Evolutionary conservation across 2,113 vertebrate species (phyloP).

Genomic region (Lagopus muta): DNA sequence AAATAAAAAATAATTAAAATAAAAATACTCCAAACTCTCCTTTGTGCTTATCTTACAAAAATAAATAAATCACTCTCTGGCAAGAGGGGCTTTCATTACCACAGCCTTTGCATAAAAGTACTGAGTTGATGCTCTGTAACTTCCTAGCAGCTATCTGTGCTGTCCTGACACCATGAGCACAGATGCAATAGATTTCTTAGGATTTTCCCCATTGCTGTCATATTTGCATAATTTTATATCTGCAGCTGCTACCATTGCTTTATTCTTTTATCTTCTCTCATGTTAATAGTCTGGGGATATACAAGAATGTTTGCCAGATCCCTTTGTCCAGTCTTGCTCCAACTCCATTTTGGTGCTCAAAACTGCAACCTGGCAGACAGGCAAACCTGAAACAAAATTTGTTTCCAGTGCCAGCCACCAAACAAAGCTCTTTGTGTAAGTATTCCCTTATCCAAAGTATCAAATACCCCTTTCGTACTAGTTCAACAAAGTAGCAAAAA

Average conservation of each 20-base stretch:
- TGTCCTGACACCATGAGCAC: neutral
- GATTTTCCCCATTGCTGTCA: constrained; percentile 9
- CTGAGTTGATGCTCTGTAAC: constrained; percentile 13
- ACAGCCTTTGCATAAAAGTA: constrained; percentile 26
- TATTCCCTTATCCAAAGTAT: neutral
- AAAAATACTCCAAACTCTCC: constrained; percentile 55
- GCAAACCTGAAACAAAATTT: neutral
- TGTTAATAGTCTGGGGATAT: neutral
- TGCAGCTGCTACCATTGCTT: neutral
- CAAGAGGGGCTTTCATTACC: constrained; percentile 58
- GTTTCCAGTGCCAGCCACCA: neutral
- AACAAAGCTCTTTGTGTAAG: neutral
- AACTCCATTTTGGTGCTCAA: neutral
- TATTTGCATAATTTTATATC: neutral
- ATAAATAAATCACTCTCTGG: constrained; percentile 9
- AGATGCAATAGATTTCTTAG: constrained; percentile 19
- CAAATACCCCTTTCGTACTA: neutral
- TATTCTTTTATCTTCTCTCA: neutral
- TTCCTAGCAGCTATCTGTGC: constrained; percentile 27
- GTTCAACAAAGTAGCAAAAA: neutral
- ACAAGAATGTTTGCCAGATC: neutral
- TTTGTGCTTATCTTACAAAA: constrained; percentile 47
- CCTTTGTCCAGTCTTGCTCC: neutral
- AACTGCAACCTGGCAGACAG: neutral
- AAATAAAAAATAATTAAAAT: neutral